Base-by-base conservation (phyloP, 2,113 vertebrate genomes). In the Pituophis catenifer region DNA sequence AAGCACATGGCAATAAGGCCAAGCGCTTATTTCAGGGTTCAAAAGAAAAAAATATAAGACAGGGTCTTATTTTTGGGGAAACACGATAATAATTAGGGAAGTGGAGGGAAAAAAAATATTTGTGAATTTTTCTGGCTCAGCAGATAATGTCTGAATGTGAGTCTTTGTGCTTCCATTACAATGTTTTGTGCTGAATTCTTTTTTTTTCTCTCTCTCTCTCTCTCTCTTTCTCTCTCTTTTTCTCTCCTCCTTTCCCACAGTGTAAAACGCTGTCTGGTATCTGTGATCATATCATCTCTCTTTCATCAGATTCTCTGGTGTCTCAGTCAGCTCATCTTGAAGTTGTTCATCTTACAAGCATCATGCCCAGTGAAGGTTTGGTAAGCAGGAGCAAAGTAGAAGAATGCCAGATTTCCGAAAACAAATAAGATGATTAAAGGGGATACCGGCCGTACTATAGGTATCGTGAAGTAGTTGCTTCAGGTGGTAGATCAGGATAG, bases 221-320 rank as follows among this genome's bases (percentile, higher is more conserved):
- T 52, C 15, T 48, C 24, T 50, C 23, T 52, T 23, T 85, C n/a
- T 55, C 23, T 50, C 55, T 52, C 13, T 50, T 13, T 44, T 50
- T 50, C 54, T 24, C 86, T 23, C 29, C 38, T 55, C 24, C 33
- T 44, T n/a, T 50, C 23, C 70, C 21, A 57, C 93, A 99, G 99
- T 99, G 99, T 97, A 99, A 99, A 97, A 98, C 98, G 88, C 96
- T 99, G 96, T 98, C 98, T 94, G 99, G 99, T 96, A 99, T 99
- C 96, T 99, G 98, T 95, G 98, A 99, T 96, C 99, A 99, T 97
- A 98, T 99, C 98, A 98, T 99, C 96, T 98, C 98, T 6, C 97
- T 99, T 94, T 99, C 99, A 81, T 99, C 98, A 8, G 98, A 99
- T 95, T 98, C 98, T 26, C 96, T 99, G 97, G 98, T 98, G 94